Evolutionary conservation across 2,113 vertebrate species (phyloP).

Genomic region (Oreochromis aureus): DNA sequence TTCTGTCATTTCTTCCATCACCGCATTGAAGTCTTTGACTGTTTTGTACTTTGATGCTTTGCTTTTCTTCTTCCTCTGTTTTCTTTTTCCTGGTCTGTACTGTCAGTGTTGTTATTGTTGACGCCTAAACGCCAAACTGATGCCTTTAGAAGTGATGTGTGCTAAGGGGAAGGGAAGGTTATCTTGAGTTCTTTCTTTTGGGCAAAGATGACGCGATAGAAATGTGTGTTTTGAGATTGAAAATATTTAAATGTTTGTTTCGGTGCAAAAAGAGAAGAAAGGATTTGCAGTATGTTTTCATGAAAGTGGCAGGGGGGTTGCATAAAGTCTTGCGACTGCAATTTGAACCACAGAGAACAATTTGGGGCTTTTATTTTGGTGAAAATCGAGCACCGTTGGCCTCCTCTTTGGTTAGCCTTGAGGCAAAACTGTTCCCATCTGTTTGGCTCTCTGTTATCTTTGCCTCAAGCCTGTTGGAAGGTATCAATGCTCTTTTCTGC

Average conservation of each 20-base stretch:
- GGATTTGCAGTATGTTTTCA: background rate
- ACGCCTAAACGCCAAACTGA: slow-evolving; percentile 66
- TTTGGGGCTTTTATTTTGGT: background rate
- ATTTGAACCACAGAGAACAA: background rate
- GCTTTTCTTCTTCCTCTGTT: background rate
- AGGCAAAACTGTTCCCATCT: slow-evolving; percentile 15
- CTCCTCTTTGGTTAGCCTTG: background rate
- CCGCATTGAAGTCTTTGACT: slow-evolving; percentile 8
- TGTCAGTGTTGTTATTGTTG: slow-evolving; percentile 27
- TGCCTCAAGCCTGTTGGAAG: slow-evolving; percentile 12
- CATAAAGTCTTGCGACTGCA: background rate
- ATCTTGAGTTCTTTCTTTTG: background rate
- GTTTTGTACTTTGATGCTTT: slow-evolving; percentile 8
- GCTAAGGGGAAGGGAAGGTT: background rate
- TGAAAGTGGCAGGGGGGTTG: background rate
- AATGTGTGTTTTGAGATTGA: background rate
- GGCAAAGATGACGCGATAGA: background rate
- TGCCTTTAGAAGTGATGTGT: slow-evolving; percentile 63
- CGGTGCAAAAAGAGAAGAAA: background rate
- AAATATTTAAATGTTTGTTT: background rate
- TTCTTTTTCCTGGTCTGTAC: background rate
- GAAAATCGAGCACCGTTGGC: background rate
- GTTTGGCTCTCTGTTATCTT: slow-evolving; percentile 1
- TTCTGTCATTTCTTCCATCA: background rate
- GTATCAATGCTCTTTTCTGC: background rate